Base-by-base conservation (phyloP, 2,888 invertebrate species). In the Agonopterix alstromeriana region DNA sequence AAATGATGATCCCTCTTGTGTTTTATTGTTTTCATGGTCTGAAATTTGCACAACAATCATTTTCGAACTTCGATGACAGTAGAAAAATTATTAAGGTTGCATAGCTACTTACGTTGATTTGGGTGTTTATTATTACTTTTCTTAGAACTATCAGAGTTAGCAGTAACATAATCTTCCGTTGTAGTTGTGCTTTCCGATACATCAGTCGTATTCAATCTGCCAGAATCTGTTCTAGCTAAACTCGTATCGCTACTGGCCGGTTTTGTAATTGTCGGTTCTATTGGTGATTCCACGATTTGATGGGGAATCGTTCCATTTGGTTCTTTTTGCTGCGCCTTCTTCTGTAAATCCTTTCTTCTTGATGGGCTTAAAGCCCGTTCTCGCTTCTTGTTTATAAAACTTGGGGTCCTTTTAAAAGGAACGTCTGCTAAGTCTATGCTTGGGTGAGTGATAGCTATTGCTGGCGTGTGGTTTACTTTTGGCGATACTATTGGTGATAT, bases 121-220 rank as follows among this genome's bases (percentile, higher is more conserved):
- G 78, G 81, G 64, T 79, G 79, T 63, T 79, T 88, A 61, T 81
- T 69, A 55, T 86, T 90, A 66, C 91, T 92, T 75, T 90, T 91
- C 67, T 93, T 91, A 11, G 93, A 94, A 67, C 92, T 94, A 69
- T 94, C 93, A 48, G 93, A 92, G 77, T 93, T 96, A 72, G 96
- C 96, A 61, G 96, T 96, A 57, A 95, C 93, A 77, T 96, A 96
- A 80, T 96, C 96, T 77, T 96, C 96, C 44, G 94, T 94, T 12
- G 93, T 93, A 41, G 94, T 94, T 52, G 96, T 96, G 65, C 95
- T 95, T 85, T 96, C 96, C n/a, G 95, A 95, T 47, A 95, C 90
- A 70, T 96, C 96, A 36, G 91, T 91, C 42, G 93, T 94, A 57
- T 93, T 93, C 12, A 92, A 90, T 75, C 92, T 92, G 36, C 93